Evolutionary conservation across 1,140 invertebrate genomes (phyloP), one percentile per base, ranked within the genome.

Genomic region (Aphelinus certus): DNA sequence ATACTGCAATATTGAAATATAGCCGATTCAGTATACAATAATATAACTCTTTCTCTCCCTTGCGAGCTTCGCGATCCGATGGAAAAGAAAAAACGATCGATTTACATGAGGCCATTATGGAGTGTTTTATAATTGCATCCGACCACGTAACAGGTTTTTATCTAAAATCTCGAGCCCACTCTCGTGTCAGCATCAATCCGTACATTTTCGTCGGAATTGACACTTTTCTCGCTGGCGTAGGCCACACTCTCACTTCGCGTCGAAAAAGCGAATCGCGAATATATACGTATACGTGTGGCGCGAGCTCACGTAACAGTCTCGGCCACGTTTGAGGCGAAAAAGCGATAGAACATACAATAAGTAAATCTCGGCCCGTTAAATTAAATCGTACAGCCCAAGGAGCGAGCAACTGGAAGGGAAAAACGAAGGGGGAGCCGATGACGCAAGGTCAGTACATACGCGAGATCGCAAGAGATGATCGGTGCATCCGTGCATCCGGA

Each of bases 401-500:
- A 60, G 58, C 58, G 10, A 60, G 26, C 3, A 60, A 2, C 3
- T 6, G 26, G n/a, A 7, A 10, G 7, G 10, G 42, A 60, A 46
- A 47, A 26, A 26, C 26, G 26, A 63, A 63, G 48, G 48, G 61
- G 61, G n/a, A 64, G 46, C n/a, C 4, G 6, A 3, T 43, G 49
- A 51, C 46, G 61, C 45, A 63, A 63, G 1, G 4, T 3, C 58
- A 45, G 63, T 26, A 9, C 48, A 65, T 26, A 26, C 26, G 26
- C 26, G 0, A 26, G 26, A 26, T 26, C 26, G 26, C 26, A 26
- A 26, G 26, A 26, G 26, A 26, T 26, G 26, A 26, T 26, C 26
- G 26, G 26, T 26, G 26, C 26, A 26, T 65, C 26, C 63, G 26
- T 51, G n/a, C 48, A 65, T 65, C 63, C 63, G 63, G 26, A 65